phyloP scores from a whole-genome alignment of 2,797 vertebrate species.

The Nannoperca obscura region DNA sequence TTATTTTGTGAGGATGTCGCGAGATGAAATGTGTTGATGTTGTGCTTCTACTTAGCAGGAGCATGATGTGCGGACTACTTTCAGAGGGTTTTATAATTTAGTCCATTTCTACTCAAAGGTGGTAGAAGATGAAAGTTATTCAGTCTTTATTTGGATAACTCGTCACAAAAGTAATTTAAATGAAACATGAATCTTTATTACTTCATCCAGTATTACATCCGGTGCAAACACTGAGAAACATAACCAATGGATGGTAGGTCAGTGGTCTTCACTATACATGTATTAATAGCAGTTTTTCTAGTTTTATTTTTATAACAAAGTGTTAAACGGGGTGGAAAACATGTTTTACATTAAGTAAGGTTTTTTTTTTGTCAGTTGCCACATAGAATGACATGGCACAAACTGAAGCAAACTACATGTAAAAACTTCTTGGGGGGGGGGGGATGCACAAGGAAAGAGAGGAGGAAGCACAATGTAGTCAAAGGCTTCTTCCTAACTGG shows the following conservation, averaged over 20 bases:
- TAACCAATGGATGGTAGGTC: slow-evolving; percentile 64
- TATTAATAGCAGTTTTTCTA: slow-evolving; percentile 80
- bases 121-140: background rate
- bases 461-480: slow-evolving; percentile 79
- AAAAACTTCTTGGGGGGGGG: slow-evolving; percentile 71
- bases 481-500: slow-evolving; percentile 80
- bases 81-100: background rate
- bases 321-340: slow-evolving; percentile 81
- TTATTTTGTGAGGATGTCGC: background rate
- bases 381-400: slow-evolving; percentile 86
- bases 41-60: background rate
- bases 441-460: slow-evolving; percentile 67
- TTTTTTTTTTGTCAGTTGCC: slow-evolving; percentile 76
- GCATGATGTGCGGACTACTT: background rate
- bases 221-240: slow-evolving; percentile 80
- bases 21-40: background rate
- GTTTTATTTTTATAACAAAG: slow-evolving; percentile 86
- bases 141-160: background rate
- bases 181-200: slow-evolving; percentile 76
- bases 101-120: background rate
- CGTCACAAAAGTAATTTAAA: slow-evolving; percentile 36
- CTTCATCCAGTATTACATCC: slow-evolving; percentile 80
- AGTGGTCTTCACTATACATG: slow-evolving; percentile 88
- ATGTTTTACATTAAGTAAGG: slow-evolving; percentile 78
- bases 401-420: slow-evolving; percentile 78